Conservation (phyloP, 2,797 vertebrate species). For the Ambastaia sidthimunki region DNA sequence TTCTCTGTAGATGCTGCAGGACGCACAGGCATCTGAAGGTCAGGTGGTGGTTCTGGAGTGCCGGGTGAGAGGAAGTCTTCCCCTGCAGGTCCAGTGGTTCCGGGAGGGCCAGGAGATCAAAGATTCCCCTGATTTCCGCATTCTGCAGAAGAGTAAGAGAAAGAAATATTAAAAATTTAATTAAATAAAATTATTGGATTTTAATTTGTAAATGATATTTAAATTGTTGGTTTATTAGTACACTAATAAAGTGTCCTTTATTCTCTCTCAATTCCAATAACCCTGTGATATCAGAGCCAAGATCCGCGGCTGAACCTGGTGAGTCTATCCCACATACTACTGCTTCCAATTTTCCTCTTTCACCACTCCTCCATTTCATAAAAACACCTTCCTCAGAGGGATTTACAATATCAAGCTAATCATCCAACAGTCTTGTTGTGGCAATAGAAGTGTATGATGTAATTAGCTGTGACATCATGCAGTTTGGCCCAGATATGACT, state of each 20-base stretch:
- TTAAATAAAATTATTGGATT: too few species aligned
- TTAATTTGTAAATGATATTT: too few species aligned
- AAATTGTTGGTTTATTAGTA: not conserved
- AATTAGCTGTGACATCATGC: conserved; percentile 13
- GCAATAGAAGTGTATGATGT: conserved; percentile 12
- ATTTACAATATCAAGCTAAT: conserved; percentile 11
- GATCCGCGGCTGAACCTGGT: conserved; percentile 94
- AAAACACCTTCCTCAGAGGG: conserved; percentile 5
- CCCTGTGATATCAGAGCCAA: conserved; percentile 83
- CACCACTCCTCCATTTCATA: conserved; percentile 32
- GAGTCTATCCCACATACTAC: conserved; percentile 54
- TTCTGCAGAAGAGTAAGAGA: conserved; percentile 95
- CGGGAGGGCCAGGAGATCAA: conserved; percentile 90
- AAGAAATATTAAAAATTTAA: not conserved
- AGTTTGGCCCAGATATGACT: conserved; percentile 9
- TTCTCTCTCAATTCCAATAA: conserved; percentile 29
- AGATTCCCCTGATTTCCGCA: conserved; percentile 95
- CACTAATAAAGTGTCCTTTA: conserved; percentile 5
- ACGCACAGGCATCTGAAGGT: conserved; percentile 86
- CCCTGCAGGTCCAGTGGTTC: conserved; percentile 88
- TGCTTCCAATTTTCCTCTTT: conserved; percentile 1
- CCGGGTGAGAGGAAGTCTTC: conserved; percentile 85
- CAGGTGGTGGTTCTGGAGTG: conserved; percentile 95
- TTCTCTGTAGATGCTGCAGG: conserved; percentile 84
- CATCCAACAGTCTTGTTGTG: not conserved